A percentile compares a stretch with the other conserved stretches of the same genome.
phyloP scores from a whole-genome alignment of 2,888 invertebrate species.

The Acleris laterana region DNA sequence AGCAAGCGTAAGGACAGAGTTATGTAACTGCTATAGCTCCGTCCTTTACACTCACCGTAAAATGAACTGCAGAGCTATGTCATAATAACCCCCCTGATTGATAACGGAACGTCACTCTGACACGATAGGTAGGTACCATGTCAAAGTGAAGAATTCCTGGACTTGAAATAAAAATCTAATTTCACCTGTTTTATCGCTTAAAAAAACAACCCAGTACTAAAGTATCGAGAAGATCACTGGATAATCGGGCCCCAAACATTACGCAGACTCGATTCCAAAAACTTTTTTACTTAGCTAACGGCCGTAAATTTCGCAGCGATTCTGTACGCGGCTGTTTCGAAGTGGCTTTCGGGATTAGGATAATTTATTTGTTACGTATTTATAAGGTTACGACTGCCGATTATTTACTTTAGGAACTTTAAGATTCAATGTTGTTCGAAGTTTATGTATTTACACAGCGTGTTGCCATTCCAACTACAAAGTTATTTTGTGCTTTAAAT shows the following conservation, averaged over 20 bases:
- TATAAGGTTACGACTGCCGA: constrained; percentile 8
- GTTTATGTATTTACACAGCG: no score
- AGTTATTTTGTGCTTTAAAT: no score
- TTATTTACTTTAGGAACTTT: not conserved
- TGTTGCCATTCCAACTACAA: no score
- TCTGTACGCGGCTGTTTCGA: constrained; percentile 14
- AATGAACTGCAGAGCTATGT: no score
- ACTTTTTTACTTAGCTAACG: constrained; percentile 49
- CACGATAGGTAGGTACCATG: no score
- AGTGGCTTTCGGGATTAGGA: constrained; percentile 29
- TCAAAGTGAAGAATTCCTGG: no score
- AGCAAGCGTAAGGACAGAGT: no score
- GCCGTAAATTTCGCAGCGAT: constrained; percentile 46
- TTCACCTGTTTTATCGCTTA: not conserved
- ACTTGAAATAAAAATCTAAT: not conserved
- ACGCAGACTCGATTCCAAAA: constrained; percentile 25
- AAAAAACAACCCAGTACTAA: constrained; percentile 9
- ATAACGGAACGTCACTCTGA: no score
- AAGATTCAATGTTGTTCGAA: no score
- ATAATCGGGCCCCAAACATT: constrained; percentile 20
- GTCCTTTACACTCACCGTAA: no score
- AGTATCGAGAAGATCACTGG: constrained; percentile 11
- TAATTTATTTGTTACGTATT: constrained; percentile 28
- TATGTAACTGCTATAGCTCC: no score
- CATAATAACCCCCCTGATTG: no score